These are phyloP conservation scores for Cinara cedri DNA, from an alignment of 2,888 invertebrate genomes.

Conservation along the genomic window DNA sequence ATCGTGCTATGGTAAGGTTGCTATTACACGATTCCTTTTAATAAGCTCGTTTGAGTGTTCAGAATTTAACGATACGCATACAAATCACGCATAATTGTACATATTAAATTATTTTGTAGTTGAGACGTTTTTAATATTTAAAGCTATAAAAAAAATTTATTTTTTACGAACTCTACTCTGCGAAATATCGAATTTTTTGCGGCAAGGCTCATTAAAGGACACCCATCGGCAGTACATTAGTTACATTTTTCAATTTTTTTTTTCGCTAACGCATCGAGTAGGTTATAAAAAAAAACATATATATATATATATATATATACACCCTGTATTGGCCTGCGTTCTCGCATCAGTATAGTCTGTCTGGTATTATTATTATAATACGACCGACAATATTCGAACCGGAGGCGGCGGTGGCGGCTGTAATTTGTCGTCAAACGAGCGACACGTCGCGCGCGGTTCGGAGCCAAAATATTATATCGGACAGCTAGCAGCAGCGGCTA, in stretches of 20 bases:
- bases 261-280: background rate
- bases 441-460: conserved; percentile 17
- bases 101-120: too few relatives aligned
- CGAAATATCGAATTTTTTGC: too few relatives aligned
- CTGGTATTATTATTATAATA: conserved; percentile 11
- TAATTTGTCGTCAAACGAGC: conserved; percentile 44
- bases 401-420: conserved; percentile 3
- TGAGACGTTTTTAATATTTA: too few relatives aligned
- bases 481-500: background rate
- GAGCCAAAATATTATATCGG: conserved; percentile 43
- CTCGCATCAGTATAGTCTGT: background rate
- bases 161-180: too few relatives aligned
- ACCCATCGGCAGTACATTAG: too few relatives aligned
- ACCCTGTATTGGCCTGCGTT: conserved; percentile 5
- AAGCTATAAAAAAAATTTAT: too few relatives aligned
- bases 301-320: background rate
- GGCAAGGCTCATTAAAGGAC: background rate
- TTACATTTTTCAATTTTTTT: background rate
- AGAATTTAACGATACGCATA: too few relatives aligned
- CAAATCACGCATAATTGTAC: too few relatives aligned
- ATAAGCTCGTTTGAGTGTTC: too few relatives aligned
- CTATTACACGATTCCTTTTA: too few relatives aligned
- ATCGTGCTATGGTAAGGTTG: too few relatives aligned
- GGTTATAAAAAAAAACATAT: conserved; percentile 15
- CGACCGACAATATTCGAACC: background rate